Evolutionary conservation across 2,888 invertebrate species (phyloP).

Genomic region (Sphecodes monilicornis): DNA sequence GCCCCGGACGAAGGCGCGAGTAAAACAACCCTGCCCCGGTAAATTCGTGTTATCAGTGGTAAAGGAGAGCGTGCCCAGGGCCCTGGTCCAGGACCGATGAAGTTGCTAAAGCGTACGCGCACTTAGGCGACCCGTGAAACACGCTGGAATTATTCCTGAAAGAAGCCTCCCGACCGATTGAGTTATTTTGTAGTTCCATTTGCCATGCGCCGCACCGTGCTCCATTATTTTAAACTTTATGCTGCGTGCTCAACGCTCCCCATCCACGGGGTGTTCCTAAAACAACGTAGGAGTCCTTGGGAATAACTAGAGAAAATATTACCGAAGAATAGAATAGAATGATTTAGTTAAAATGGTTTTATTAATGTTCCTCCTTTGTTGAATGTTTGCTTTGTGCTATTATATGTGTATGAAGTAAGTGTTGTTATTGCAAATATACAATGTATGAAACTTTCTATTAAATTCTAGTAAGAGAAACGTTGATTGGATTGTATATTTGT

Average conservation of each 20-base stretch:
- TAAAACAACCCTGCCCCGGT: slow-evolving; percentile 57
- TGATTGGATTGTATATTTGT: no score
- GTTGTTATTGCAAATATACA: not conserved
- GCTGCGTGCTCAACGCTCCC: not conserved
- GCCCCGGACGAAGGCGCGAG: slow-evolving; percentile 60
- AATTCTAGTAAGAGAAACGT: no score
- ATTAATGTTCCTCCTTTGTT: no score
- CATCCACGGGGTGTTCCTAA: not conserved
- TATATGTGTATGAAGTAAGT: not conserved
- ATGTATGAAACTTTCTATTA: not conserved
- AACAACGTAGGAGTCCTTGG: not conserved
- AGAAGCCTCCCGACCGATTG: slow-evolving; percentile 34
- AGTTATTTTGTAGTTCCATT: slow-evolving; percentile 53
- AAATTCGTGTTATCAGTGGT: slow-evolving; percentile 70
- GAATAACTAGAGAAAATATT: no score
- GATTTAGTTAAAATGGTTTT: not conserved
- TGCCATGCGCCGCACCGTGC: slow-evolving; percentile 43
- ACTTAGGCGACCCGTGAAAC: slow-evolving; percentile 39
- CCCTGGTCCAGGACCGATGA: slow-evolving; percentile 34
- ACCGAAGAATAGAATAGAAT: not conserved
- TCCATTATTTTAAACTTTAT: slow-evolving; percentile 21
- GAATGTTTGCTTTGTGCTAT: no score
- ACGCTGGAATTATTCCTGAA: slow-evolving; percentile 42
- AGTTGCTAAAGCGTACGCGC: slow-evolving; percentile 37
- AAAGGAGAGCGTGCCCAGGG: slow-evolving; percentile 56